These are phyloP conservation scores for Athene cunicularia DNA, from an alignment of 2,113 vertebrate genomes.

Conservation along the genomic window DNA sequence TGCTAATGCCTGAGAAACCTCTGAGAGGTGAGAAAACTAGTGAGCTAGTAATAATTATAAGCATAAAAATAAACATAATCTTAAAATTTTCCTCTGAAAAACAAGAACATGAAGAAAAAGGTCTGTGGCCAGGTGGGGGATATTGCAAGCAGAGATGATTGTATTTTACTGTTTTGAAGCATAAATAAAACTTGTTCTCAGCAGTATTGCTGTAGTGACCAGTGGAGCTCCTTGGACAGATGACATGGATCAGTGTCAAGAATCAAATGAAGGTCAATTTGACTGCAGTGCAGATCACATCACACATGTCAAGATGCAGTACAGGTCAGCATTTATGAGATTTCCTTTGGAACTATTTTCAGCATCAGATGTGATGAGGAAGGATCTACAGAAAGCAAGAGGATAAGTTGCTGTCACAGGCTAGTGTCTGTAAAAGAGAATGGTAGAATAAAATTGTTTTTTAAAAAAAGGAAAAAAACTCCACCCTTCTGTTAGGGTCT, in stretches of 20 bases:
- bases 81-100: background rate
- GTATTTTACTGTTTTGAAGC: background rate
- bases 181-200: background rate
- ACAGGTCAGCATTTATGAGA: background rate
- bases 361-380: background rate
- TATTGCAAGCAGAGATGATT: background rate
- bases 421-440: background rate
- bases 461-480: background rate
- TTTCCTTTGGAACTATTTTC: background rate
- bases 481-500: background rate
- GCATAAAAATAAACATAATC: background rate
- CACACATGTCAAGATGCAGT: rapidly evolving
- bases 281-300: background rate
- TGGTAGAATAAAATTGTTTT: background rate
- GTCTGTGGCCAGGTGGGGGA: background rate
- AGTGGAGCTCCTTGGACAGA: background rate
- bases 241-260: background rate
- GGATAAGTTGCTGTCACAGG: background rate
- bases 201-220: background rate
- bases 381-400: background rate
- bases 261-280: background rate
- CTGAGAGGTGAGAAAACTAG: background rate
- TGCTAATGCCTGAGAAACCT: background rate
- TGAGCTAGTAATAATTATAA: background rate
- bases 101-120: background rate